Conservation (phyloP, 2,888 invertebrate genomes). For the Drosophila austrosaltans region DNA sequence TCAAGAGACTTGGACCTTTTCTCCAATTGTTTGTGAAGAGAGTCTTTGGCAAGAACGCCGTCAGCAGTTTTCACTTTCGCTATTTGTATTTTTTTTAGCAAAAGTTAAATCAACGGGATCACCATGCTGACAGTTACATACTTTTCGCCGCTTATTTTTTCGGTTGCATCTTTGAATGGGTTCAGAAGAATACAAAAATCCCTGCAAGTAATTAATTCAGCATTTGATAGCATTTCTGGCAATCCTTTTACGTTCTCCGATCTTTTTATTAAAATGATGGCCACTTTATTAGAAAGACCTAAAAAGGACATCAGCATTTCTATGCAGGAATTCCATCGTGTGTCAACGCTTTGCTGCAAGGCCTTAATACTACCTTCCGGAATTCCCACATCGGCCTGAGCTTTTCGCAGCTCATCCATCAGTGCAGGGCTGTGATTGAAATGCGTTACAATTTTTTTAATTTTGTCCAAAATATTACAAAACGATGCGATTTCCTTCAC, state of each 20-base stretch:
- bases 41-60: not conserved
- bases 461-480: slow-evolving; percentile 16
- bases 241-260: slow-evolving; percentile 5
- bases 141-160: slow-evolving; percentile 27
- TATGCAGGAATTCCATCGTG: slow-evolving; percentile 21
- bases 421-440: slow-evolving; percentile 19
- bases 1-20: slow-evolving; percentile 2
- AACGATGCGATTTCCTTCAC: slow-evolving; percentile 12
- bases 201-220: slow-evolving; percentile 7
- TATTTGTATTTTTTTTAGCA: slow-evolving; percentile 9
- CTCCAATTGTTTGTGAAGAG: slow-evolving; percentile 6
- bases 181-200: slow-evolving; percentile 19
- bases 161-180: slow-evolving; percentile 23
- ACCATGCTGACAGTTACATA: slow-evolving; percentile 28
- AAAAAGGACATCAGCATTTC: slow-evolving; percentile 15
- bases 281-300: slow-evolving; percentile 3
- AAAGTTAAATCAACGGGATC: slow-evolving; percentile 20
- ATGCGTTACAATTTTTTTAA: slow-evolving; percentile 12
- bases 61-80: slow-evolving; percentile 8
- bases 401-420: slow-evolving; percentile 20
- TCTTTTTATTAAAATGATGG: slow-evolving; percentile 14
- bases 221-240: slow-evolving; percentile 5
- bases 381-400: slow-evolving; percentile 15
- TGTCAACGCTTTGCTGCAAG: slow-evolving; percentile 21
- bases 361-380: too few relatives aligned